Evolutionary conservation across 92 coral and sea anemone species (phyloP).

Genomic region (Palythoa caribaeorum): DNA sequence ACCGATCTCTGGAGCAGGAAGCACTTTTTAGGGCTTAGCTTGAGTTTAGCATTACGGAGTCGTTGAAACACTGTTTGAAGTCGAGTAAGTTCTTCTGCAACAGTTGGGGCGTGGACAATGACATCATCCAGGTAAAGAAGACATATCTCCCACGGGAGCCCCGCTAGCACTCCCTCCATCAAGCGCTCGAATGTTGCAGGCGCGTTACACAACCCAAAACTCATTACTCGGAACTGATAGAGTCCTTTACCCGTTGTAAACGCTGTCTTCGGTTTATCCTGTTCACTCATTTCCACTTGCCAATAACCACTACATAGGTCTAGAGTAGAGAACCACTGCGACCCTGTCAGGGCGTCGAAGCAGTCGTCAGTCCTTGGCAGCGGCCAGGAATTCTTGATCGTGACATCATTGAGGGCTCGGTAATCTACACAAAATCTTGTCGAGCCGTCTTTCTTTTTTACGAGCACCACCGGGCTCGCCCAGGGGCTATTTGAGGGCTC

Average conservation of each 20-base stretch:
- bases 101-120: not conserved
- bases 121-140: slow-evolving; percentile 28
- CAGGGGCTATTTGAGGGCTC: slow-evolving; percentile 50
- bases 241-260: not conserved
- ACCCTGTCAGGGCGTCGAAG: slow-evolving; percentile 47
- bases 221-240: slow-evolving; percentile 37
- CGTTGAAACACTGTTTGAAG: no score
- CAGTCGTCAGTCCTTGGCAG: slow-evolving; percentile 41
- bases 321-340: slow-evolving; percentile 54
- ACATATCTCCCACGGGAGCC: slow-evolving; percentile 42
- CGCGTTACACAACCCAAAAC: slow-evolving; percentile 25
- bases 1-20: not conserved
- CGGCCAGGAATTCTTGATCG: slow-evolving; percentile 36
- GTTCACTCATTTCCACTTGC: slow-evolving; percentile 46
- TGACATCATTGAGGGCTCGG: slow-evolving; percentile 43
- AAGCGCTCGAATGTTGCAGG: slow-evolving; percentile 38
- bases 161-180: slow-evolving; percentile 40
- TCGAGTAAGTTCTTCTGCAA: not conserved
- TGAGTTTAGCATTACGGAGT: not conserved
- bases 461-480: slow-evolving; percentile 24
- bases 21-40: slow-evolving; percentile 40
- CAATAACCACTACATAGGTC: slow-evolving; percentile 54
- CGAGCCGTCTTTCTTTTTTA: not conserved
- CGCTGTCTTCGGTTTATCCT: slow-evolving; percentile 32
- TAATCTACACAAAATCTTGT: slow-evolving; percentile 50